Evolutionary conservation across 2,888 invertebrate genomes (phyloP).

Genomic region (Leptodirus hochenwartii): DNA sequence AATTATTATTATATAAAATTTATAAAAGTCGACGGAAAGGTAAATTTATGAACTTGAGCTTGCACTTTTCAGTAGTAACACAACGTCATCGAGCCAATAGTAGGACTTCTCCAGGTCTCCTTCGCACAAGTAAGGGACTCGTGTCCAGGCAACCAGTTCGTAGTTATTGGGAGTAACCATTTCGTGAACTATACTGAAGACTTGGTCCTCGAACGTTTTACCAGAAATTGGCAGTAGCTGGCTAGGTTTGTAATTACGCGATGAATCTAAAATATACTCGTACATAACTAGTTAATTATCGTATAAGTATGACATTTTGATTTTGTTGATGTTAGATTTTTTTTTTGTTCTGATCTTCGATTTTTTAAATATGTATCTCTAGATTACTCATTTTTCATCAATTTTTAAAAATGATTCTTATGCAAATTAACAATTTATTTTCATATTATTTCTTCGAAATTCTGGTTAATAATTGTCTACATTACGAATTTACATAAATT

Average conservation of each 20-base stretch:
- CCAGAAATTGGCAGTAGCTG: constrained; percentile 52
- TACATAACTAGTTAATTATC: not conserved
- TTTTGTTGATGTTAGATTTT: too few species aligned
- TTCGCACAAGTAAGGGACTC: constrained; percentile 91
- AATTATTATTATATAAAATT: too few species aligned
- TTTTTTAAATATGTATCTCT: too few species aligned
- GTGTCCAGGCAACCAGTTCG: constrained; percentile 65
- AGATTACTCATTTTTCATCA: too few species aligned
- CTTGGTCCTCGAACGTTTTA: constrained; percentile 60
- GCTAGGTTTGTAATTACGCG: constrained; percentile 51
- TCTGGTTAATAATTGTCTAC: too few species aligned
- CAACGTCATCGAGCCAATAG: constrained; percentile 80
- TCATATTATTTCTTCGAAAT: too few species aligned
- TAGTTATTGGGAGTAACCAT: constrained; percentile 51
- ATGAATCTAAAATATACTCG: constrained; percentile 30
- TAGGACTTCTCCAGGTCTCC: constrained; percentile 83
- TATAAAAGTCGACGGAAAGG: too few species aligned
- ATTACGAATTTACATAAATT: too few species aligned
- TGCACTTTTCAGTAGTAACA: constrained; percentile 70
- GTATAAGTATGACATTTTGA: not conserved
- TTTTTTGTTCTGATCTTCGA: too few species aligned
- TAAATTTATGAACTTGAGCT: too few species aligned
- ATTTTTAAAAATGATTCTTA: too few species aligned
- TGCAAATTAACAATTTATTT: too few species aligned
- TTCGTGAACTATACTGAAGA: constrained; percentile 43